Base-by-base conservation (phyloP, 2,888 invertebrate species). In the Heliconius ethilla region DNA sequence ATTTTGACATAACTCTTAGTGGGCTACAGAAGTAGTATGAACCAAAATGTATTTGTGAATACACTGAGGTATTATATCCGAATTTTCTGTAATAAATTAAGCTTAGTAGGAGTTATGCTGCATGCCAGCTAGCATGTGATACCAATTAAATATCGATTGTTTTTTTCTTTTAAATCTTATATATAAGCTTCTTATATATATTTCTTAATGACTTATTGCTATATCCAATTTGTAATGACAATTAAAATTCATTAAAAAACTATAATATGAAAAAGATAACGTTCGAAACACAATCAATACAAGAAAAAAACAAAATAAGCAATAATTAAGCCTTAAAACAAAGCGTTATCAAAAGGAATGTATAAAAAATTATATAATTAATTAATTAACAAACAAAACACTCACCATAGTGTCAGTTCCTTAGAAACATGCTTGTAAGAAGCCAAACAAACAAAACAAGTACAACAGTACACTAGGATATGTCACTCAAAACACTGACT, bases 391-490 rank as follows among this genome's bases (percentile, higher is more conserved):
- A 59, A 72, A 59, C 22, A 55, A 59, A 25, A 22, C 1, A 59
- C 72, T 59, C 59, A 72, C 72, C 72, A 72, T 72, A 15, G 10
- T 72, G 59, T 72, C 4, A 72, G 33, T 59, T 59, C 33, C 33
- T 59, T 72, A 72, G 15, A 29, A 72, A 72, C 72, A 72, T 72
- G 72, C 15, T 72, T 59, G 33, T 59, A 59, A 37, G 25, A 72
- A 59, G 15, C 9, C 72, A 72, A 72, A 27, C 27, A 27, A 55
- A 72, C 72, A 72, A 72, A n/a, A 72, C 72, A 29, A 59, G 40
- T 33, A 70, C 70, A 70, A 29, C 13, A 29, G 70, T 70, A 59
- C 72, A 72, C 72, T 59, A 59, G 37, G 37, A 72, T n/a, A 59
- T 59, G 7, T 33, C 22, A 33, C 59, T 33, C n/a, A 9, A 59